Evolutionary conservation across 2,888 invertebrate genomes (phyloP), one percentile per base, ranked within the genome.

Genomic region (Pachymerium ferrugineum): DNA sequence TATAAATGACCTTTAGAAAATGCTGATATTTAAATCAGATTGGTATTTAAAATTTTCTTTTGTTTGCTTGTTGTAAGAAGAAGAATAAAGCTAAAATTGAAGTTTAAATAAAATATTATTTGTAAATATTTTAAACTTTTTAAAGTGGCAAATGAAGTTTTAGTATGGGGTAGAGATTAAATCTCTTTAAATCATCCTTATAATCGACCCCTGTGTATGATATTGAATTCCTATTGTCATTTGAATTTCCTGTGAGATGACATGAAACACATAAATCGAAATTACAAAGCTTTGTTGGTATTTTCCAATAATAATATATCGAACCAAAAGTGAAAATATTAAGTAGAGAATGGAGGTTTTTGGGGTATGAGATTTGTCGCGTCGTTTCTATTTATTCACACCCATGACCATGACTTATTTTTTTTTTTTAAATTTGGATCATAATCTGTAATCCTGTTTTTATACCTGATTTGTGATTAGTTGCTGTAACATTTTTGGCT

Each of bases 381-480:
- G 8, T 28, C 62, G 28, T 62, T 62, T 62, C 62, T 62, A 62
- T 62, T 62, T 62, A 62, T 62, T 62, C 62, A 28, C 28, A 62
- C 62, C 62, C 62, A 62, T 62, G 62, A 62, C 62, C 62, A 62
- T 62, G 62, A 62, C 62, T 62, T 62, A 62, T 62, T 62, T 62
- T 62, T n/a, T n/a, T n/a, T n/a, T 62, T 62, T 12, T 10, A 22
- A 54, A 62, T 28, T 62, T 12, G 25, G 62, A 25, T 62, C 62
- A n/a, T 28, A 62, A 62, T 62, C 28, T 62, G 10, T 62, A 62
- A 25, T 25, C n/a, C 25, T 28, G 28, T 25, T 10, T 62, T 62
- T 28, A 28, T 12, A 25, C 62, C 10, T n/a, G 25, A 10, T 22
- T 12, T 28, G 28, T 62, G 25, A 62, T 62, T 14, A 10, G 62